These are phyloP conservation scores for Hypsopygia costalis DNA, from an alignment of 2,888 invertebrate species.

Conservation along the genomic window DNA sequence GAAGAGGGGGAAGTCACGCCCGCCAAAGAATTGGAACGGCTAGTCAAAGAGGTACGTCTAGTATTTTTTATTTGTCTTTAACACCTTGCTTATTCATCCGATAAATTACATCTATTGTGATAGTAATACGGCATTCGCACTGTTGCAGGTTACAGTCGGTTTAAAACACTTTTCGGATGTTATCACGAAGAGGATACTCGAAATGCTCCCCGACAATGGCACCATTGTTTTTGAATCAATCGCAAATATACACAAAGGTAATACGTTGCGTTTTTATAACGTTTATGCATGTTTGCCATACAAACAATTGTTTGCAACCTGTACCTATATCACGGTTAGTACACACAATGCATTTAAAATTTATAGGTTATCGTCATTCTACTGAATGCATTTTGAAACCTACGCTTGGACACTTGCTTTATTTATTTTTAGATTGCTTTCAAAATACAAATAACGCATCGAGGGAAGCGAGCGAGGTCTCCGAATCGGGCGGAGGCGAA, in stretches of 20 bases:
- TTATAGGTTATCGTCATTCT: too few species aligned
- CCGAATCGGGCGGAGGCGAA: too few species aligned
- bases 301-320: too few species aligned
- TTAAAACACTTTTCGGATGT: constrained; percentile 96
- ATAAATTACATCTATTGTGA: constrained; percentile 22
- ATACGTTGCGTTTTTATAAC: constrained; percentile 1
- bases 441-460: too few species aligned
- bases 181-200: constrained; percentile 93
- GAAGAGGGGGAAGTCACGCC: constrained; percentile 83
- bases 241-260: constrained; percentile 90
- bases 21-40: constrained; percentile 86
- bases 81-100: constrained; percentile 19
- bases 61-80: constrained; percentile 16
- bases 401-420: too few species aligned
- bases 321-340: too few species aligned
- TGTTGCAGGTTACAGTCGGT: constrained; percentile 67
- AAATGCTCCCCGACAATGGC: constrained; percentile 96
- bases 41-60: constrained; percentile 83
- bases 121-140: constrained; percentile 19
- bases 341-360: too few species aligned
- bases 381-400: too few species aligned
- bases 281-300: not conserved
- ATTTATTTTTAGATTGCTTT: too few species aligned
- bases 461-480: too few species aligned
- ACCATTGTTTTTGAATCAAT: constrained; percentile 96